Evolutionary conservation across 2,113 vertebrate genomes (phyloP).

Genomic region (Lutjanus erythropterus): DNA sequence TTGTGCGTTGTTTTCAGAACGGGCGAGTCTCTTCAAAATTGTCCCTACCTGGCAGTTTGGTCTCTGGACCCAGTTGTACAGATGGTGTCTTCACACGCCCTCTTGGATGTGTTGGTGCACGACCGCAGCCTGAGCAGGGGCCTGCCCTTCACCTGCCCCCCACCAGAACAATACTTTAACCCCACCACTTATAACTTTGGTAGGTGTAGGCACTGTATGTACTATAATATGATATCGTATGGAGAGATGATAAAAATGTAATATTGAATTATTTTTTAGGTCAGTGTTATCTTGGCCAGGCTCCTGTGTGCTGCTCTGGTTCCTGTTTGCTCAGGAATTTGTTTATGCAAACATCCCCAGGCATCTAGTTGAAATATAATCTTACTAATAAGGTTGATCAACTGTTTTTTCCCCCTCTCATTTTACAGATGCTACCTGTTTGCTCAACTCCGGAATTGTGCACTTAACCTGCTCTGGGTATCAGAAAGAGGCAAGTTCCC

Average conservation of each 20-base stretch:
- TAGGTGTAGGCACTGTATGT: constrained; percentile 73
- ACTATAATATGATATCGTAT: not conserved
- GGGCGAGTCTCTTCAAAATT: constrained; percentile 92
- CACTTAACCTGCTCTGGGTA: constrained; percentile 94
- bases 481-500: constrained; percentile 92
- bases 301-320: not conserved
- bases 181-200: constrained; percentile 95
- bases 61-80: constrained; percentile 90
- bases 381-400: not conserved
- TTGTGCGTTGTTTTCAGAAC: constrained; percentile 77
- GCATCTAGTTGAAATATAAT: not conserved
- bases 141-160: constrained; percentile 89
- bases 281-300: not conserved
- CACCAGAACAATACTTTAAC: constrained; percentile 95
- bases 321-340: not conserved
- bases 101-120: constrained; percentile 91
- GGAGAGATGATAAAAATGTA: not conserved
- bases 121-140: constrained; percentile 92
- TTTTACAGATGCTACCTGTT: constrained; percentile 91
- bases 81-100: constrained; percentile 83
- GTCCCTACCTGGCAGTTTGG: constrained; percentile 96
- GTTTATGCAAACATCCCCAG: not conserved
- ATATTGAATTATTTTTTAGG: not conserved
- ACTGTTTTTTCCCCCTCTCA: not conserved
- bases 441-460: constrained; percentile 92